Percentiles rank a stretch among this genome's conserved stretches.
These are phyloP conservation scores for Rhabdornis inornatus DNA, from an alignment of 2,113 vertebrate species.

Conservation along the genomic window DNA sequence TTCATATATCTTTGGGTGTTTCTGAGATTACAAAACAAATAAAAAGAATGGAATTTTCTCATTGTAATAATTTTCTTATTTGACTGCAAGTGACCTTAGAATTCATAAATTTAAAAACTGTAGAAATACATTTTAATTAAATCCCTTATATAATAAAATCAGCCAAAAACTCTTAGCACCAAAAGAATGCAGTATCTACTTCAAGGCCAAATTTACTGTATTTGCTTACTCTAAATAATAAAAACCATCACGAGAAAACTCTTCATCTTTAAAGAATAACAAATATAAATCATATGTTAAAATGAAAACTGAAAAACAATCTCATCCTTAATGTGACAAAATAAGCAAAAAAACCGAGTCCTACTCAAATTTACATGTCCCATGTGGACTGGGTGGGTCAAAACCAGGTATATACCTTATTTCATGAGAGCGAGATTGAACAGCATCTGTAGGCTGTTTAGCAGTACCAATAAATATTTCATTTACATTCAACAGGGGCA, in stretches of 20 bases:
- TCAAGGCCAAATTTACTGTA: constrained; percentile 9
- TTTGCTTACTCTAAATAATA: constrained; percentile 6
- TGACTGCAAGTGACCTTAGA: neutral
- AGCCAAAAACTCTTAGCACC: neutral
- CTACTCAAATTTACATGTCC: neutral
- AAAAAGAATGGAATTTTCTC: neutral
- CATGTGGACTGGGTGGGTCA: neutral
- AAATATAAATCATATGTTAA: constrained; percentile 17
- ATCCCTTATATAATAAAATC: neutral
- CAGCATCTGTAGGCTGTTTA: neutral
- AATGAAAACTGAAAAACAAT: neutral
- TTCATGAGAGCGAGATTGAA: neutral
- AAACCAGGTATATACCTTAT: neutral
- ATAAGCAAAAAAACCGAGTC: neutral
- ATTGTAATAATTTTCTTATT: neutral
- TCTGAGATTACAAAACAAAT: constrained; percentile 12
- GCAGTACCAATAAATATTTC: neutral
- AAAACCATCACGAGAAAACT: constrained; percentile 11
- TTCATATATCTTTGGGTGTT: neutral
- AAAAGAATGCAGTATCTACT: neutral
- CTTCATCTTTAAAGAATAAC: constrained; percentile 6
- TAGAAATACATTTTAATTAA: neutral
- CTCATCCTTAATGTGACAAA: neutral
- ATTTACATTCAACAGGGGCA: neutral
- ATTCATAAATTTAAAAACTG: neutral